Percentiles rank a stretch among this genome's conserved stretches.
Evolutionary conservation across 2,888 invertebrate species (phyloP).

Genomic region (Eumerus sabulonum): DNA sequence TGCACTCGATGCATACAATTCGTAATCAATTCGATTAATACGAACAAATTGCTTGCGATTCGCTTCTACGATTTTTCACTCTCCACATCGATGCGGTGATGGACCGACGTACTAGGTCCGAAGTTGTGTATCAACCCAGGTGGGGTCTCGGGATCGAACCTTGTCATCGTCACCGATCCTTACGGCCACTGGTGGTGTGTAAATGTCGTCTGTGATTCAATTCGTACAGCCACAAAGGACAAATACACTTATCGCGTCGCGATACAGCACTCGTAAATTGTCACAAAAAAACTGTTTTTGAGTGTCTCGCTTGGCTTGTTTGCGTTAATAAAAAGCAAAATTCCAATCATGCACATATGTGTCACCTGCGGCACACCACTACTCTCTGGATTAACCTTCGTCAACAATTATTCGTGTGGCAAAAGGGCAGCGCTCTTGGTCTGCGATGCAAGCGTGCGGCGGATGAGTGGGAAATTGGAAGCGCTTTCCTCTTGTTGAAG

Average conservation of each 20-base stretch:
- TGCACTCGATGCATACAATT: slow-evolving; percentile 39
- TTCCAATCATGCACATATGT: slow-evolving; percentile 64
- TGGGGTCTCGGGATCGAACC: slow-evolving; percentile 31
- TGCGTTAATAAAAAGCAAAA: slow-evolving; percentile 58
- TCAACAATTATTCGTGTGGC: slow-evolving; percentile 53
- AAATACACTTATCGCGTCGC: slow-evolving; percentile 48
- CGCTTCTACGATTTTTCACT: slow-evolving; percentile 58
- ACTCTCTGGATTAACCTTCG: slow-evolving; percentile 63
- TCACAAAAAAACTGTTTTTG: slow-evolving; percentile 62
- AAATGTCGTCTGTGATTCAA: slow-evolving; percentile 54
- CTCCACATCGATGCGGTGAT: slow-evolving; percentile 18
- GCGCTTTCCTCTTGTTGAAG: background rate
- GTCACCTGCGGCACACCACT: slow-evolving; percentile 59
- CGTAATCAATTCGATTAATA: slow-evolving; percentile 63
- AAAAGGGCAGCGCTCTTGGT: slow-evolving; percentile 33
- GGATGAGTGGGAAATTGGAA: background rate
- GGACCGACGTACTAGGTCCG: slow-evolving; percentile 18
- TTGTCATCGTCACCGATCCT: slow-evolving; percentile 46
- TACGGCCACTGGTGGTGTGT: slow-evolving; percentile 20
- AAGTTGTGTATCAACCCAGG: slow-evolving; percentile 36
- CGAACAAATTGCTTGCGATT: slow-evolving; percentile 63
- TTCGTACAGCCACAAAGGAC: slow-evolving; percentile 38
- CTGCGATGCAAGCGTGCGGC: slow-evolving; percentile 4
- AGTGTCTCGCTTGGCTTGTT: slow-evolving; percentile 50
- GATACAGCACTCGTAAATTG: slow-evolving; percentile 53